Base-by-base conservation (phyloP, 2,113 vertebrate species). In the Rhadina sibilatrix region DNA sequence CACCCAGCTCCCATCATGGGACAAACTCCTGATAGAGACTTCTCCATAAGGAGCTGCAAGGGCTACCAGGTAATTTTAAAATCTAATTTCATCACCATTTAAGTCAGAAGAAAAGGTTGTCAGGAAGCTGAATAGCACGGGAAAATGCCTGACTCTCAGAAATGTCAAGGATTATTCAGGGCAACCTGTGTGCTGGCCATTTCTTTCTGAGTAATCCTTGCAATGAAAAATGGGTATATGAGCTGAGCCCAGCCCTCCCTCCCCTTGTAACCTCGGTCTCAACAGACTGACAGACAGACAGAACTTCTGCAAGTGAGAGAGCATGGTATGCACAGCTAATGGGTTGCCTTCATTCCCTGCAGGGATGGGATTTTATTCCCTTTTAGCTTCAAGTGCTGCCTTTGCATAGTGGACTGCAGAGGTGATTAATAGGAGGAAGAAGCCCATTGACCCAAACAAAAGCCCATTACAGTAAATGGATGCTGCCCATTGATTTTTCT, bases 391-490 rank as follows among this genome's bases (percentile, higher is more conserved):
- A 83, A 93, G 86, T 49, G 7, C 71, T 90, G 82, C 86, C 86
- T 93, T 88, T 95, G 82, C 57, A 69, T 31, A 4, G 87, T 24
- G 33, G 49, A 37, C 47, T 44, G 24, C 54, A 71, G 69, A 2
- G 3, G 30, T 96, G 94, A 98, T 92, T 96, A 96, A 97, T 23
- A 91, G 86, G 59, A 95, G 68, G 95, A 94, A 91, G 87, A 82
- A 96, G 80, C 63, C 61, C 84, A 52, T 47, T 91, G 93, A 94
- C 89, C 89, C 87, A 94, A 76, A 79, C 49, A 47, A 61, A 94
- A 97, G 93, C 53, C 81, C 89, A 83, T 95, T 93, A 87, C 81
- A 76, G 94, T 69, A 95, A 96, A 76, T 66, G 78, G 87, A 87
- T 5, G 4, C 61, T 94, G 59, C 50, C 50, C 37, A 54, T 95